Base-by-base conservation (phyloP, 2,888 invertebrate species). In the Lycophotia porphyrea region DNA sequence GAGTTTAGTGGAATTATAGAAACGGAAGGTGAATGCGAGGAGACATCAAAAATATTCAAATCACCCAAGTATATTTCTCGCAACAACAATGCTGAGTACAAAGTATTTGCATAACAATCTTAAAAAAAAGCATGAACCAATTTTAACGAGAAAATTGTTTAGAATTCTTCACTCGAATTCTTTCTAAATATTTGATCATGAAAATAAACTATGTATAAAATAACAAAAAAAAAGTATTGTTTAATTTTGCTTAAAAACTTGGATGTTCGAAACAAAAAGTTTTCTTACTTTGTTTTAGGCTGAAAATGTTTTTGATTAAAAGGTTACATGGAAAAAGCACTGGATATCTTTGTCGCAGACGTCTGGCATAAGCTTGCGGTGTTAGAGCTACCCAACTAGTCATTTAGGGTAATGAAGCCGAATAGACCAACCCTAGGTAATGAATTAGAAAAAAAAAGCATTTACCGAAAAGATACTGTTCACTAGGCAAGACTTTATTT, bases 1-100 rank as follows among this genome's bases (percentile, higher is more conserved):
- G 67, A 74, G 76, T 78, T 76, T 74, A 55, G 64, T 76, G 72
- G 47, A 81, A 74, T 80, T 49, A 69, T 67, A 72, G 68, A 71
- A 82, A 71, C 31, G 24, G 39, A 47, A 60, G 34, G 39, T 64
- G 78, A 64, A 70, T 55, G 15, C 18, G 63, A 68, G 64, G 47
- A 39, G 34, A 60, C 66, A 75, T 76, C 63, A 70, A 85, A 81
- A 81, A 83, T 87, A 85, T 86, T 86, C 73, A 81, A 87, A 86
- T 85, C 76, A 63, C 69, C 27, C 58, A 85, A 80, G 68, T n/a
- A 79, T 74, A 80, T 73, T 72, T 55, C 55, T 77, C 42, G 64
- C 52, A 69, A 73, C 52, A 82, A 74, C 69, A 71, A 47, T 64
- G n/a, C 71, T 21, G 68, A 85, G 69, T 63, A 67, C 36, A 31